Evolutionary conservation across 2,797 vertebrate species (phyloP).

Genomic region (Masticophis lateralis): DNA sequence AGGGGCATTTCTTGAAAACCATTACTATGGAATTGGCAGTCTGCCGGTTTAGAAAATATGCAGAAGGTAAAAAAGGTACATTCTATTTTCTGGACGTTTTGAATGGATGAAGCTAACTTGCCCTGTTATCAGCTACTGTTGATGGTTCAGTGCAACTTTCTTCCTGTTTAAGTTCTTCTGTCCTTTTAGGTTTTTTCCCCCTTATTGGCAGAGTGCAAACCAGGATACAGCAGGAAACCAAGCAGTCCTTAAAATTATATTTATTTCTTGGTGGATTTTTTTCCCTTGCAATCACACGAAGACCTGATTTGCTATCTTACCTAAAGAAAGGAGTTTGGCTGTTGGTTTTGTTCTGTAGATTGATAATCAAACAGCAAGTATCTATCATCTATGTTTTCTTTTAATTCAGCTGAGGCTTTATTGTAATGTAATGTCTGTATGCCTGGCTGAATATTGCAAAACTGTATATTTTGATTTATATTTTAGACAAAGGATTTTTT

Average conservation of each 20-base stretch:
- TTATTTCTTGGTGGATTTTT: constrained; percentile 36
- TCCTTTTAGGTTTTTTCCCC: constrained; percentile 29
- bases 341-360: constrained; percentile 40
- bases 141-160: constrained; percentile 27
- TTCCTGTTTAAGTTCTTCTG: constrained; percentile 5
- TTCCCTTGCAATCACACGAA: constrained; percentile 44
- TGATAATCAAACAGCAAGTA: constrained; percentile 37
- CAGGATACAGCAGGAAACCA: constrained; percentile 27
- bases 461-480: constrained; percentile 40
- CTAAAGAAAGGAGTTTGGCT: constrained; percentile 59
- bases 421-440: constrained; percentile 48
- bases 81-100: constrained; percentile 37
- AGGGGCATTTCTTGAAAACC: constrained; percentile 75
- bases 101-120: not conserved
- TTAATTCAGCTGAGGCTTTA: constrained; percentile 10
- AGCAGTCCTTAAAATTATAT: constrained; percentile 44
- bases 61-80: constrained; percentile 64
- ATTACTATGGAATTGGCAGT: constrained; percentile 66
- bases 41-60: constrained; percentile 56
- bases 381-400: not conserved
- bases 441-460: constrained; percentile 25
- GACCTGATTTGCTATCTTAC: constrained; percentile 50
- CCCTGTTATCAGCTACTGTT: constrained; percentile 34
- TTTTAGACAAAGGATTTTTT: constrained; percentile 20
- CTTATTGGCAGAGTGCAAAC: constrained; percentile 44